phyloP scores from a whole-genome alignment of 2,113 vertebrate species.

The Colaptes auratus region DNA sequence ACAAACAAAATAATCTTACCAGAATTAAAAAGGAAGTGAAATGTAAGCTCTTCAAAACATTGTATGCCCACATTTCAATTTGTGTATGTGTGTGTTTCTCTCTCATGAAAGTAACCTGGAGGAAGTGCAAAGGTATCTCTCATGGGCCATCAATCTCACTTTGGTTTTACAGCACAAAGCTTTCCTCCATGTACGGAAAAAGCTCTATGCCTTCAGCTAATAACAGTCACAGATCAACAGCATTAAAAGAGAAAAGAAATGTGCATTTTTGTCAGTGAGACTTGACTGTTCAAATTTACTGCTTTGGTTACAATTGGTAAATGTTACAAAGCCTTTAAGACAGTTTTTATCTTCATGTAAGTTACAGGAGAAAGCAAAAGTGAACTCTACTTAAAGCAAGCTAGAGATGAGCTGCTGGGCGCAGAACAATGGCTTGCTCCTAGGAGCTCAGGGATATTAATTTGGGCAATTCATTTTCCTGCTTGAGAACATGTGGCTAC shows the following conservation, averaged over 20 bases:
- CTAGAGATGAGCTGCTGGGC: background rate
- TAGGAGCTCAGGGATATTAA: background rate
- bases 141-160: background rate
- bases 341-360: background rate
- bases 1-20: background rate
- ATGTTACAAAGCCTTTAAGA: background rate
- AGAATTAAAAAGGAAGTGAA: background rate
- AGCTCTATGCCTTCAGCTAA: background rate
- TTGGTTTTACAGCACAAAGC: background rate
- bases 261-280: background rate
- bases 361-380: background rate
- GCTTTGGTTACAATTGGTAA: background rate
- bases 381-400: background rate
- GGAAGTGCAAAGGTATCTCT: background rate
- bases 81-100: rapidly evolving
- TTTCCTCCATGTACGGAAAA: background rate
- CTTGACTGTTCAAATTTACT: background rate
- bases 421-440: background rate
- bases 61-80: background rate
- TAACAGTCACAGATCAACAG: background rate
- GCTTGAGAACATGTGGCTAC: background rate
- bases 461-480: background rate
- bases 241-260: background rate
- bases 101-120: background rate
- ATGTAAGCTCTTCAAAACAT: background rate